Conservation (phyloP, 2,113 vertebrate species). For the Neogale vison region DNA sequence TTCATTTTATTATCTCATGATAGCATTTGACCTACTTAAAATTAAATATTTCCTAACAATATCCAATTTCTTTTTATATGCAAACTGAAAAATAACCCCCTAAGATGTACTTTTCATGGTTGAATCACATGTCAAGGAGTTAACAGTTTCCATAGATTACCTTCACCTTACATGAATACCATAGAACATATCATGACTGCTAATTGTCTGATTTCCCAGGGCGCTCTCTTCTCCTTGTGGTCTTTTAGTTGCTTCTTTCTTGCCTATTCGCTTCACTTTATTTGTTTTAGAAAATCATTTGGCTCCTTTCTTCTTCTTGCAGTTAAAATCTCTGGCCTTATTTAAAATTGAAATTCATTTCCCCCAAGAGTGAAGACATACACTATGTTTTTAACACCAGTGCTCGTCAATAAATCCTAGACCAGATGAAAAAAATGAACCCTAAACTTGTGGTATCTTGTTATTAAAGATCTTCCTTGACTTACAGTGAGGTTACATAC, state of each 20-base stretch:
- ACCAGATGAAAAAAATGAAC: background rate
- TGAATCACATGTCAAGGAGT: background rate
- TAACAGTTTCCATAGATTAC: rapidly evolving
- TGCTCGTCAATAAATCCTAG: background rate
- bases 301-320: background rate
- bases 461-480: background rate
- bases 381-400: background rate
- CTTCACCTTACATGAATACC: rapidly evolving
- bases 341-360: constrained; percentile 41
- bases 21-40: background rate
- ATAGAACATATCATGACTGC: rapidly evolving
- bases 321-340: background rate
- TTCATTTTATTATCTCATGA: background rate
- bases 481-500: background rate
- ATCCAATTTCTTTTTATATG: background rate
- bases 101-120: background rate
- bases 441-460: background rate
- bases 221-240: background rate
- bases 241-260: background rate
- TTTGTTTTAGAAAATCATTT: background rate
- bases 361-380: background rate
- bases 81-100: background rate
- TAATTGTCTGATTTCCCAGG: background rate
- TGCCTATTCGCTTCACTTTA: background rate
- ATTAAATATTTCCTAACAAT: background rate